Percentiles rank a stretch among this genome's conserved stretches.
These are phyloP conservation scores for Chloroceryle inda DNA, from an alignment of 2,797 vertebrate species.

Conservation along the genomic window DNA sequence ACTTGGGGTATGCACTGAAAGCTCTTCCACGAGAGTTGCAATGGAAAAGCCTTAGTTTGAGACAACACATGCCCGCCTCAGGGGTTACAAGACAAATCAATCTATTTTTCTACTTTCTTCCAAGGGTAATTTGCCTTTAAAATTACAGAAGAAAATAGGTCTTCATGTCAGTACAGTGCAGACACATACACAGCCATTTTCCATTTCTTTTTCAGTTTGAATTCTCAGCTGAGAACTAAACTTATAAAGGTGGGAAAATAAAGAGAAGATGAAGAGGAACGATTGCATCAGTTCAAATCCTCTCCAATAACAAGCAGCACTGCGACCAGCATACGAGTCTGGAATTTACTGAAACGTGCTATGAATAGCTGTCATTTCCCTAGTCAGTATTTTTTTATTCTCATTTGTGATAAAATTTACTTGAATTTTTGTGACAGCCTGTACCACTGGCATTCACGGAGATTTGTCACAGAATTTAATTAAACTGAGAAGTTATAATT, in stretches of 20 bases:
- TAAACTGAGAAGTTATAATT: conserved; percentile 4
- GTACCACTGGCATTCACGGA: neutral
- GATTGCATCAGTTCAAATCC: conserved; percentile 37
- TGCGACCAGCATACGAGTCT: conserved; percentile 11
- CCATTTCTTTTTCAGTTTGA: conserved; percentile 49
- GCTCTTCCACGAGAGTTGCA: conserved; percentile 9
- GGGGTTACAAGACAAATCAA: conserved; percentile 79
- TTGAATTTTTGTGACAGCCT: neutral
- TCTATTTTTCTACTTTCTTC: conserved; percentile 72
- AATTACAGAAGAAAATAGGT: conserved; percentile 65
- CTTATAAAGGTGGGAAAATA: conserved; percentile 39
- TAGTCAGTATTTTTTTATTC: neutral
- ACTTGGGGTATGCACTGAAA: conserved; percentile 34
- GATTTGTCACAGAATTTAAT: neutral
- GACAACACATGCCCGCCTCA: conserved; percentile 63
- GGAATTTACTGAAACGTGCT: conserved; percentile 5
- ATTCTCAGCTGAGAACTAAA: conserved; percentile 66
- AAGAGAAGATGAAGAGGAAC: conserved; percentile 46
- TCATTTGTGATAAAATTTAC: neutral
- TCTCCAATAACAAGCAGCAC: conserved; percentile 13
- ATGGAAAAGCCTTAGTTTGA: conserved; percentile 51
- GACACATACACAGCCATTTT: conserved; percentile 29
- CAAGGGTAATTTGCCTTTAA: conserved; percentile 78
- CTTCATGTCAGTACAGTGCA: conserved; percentile 40
- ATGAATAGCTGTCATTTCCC: conserved; percentile 13